phyloP scores from a whole-genome alignment of 2,113 vertebrate species.

The Campylomormyrus numenius region DNA sequence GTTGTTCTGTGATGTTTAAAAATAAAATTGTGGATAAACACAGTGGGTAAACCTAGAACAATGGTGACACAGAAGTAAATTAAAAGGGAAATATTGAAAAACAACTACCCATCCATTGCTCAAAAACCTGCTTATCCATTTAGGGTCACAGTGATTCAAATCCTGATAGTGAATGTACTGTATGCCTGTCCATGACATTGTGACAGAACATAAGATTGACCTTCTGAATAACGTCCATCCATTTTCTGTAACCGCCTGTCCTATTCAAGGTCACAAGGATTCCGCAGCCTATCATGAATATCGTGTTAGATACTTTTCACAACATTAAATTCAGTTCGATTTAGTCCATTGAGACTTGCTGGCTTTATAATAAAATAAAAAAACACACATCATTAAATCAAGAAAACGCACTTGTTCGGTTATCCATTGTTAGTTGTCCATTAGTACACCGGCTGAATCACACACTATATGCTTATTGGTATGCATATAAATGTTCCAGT shows the following conservation, averaged over 20 bases:
- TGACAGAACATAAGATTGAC: background rate
- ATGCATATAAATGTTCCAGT: background rate
- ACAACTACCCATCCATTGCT: background rate
- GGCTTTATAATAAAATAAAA: background rate
- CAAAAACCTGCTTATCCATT: background rate
- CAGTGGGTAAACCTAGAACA: background rate
- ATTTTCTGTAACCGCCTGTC: background rate
- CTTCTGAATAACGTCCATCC: background rate
- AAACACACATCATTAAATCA: background rate
- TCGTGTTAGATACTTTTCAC: background rate
- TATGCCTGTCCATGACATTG: background rate
- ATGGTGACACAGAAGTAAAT: background rate
- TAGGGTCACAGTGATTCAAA: background rate
- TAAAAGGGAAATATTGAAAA: background rate
- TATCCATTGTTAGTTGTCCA: background rate
- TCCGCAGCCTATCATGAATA: background rate
- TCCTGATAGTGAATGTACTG: background rate
- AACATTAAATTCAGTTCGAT: background rate
- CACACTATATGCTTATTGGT: background rate
- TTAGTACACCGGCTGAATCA: background rate
- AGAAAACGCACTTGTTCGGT: background rate
- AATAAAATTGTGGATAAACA: background rate
- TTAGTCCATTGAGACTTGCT: background rate
- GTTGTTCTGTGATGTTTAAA: background rate
- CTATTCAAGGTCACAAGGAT: background rate